Evolutionary conservation across 2,888 invertebrate genomes (phyloP), one percentile per base, ranked within the genome.

Genomic region (Tipula lateralis): DNA sequence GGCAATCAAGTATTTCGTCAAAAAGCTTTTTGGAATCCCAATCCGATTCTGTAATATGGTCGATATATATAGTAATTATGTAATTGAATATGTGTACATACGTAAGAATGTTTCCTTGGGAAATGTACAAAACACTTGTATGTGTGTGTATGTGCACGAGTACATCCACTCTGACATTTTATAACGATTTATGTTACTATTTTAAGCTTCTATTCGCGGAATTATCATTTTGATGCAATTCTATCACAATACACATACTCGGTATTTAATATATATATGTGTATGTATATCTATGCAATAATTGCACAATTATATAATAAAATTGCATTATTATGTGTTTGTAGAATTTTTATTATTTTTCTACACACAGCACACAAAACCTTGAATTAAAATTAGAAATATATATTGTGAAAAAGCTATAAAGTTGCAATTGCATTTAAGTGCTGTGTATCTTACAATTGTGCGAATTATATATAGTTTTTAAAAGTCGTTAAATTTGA

Each of bases 291-390:
- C 6, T 36, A 36, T 66, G 12, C 3, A n/a, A 66, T 66, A 66
- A 66, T 66, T 66, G 66, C 66, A 66, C 24, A 66, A 66, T 66
- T 66, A 66, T 66, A 66, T 66, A 66, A 66, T 66, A 66, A 66
- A 66, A 66, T 24, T 66, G 12, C 66, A 66, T 66, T 66, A 66
- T 66, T 66, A 19, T 66, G 24, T 66, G 24, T 66, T 66, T 66
- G 66, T 66, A 66, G 66, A 66, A 66, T 66, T 66, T 66, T 24
- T 66, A 24, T 66, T 66, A 66, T 66, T 66, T 66, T 66, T 9
- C 16, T 44, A 44, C 6, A 66, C 66, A 66, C 2, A 19, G 66
- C 12, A 66, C 66, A 66, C 66, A 66, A 66, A 66, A 66, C 66
- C 66, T 66, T 66, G 66, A 66, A 66, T 66, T 66, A 66, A 66